Evolutionary conservation across 2,113 vertebrate species (phyloP).

Genomic region (Nycticebus coucang): DNA sequence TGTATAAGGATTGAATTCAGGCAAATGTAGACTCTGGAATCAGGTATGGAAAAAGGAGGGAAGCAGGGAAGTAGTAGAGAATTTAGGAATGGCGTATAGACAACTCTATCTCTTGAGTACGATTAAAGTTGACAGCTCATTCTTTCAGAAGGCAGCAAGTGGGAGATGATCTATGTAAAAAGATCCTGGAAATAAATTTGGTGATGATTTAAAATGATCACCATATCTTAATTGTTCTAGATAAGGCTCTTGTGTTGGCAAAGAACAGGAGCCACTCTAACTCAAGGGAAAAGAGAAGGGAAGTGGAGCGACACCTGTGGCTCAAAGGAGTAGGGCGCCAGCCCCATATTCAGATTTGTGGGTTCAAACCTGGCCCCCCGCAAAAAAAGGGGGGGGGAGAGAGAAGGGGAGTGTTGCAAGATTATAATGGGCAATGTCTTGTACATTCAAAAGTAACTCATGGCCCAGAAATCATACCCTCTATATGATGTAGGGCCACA

Average conservation of each 20-base stretch:
- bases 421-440: neutral
- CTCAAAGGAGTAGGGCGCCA: no score
- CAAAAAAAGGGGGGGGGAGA: no score
- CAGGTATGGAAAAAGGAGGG: neutral
- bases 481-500: neutral
- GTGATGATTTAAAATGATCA: neutral
- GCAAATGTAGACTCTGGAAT: neutral
- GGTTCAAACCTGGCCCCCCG: no score
- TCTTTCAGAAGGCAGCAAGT: conserved; percentile 2
- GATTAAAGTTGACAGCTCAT: neutral
- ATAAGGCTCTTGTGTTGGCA: conserved; percentile 30
- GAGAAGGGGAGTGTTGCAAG: neutral
- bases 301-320: neutral
- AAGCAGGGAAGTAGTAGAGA: neutral
- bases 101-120: neutral
- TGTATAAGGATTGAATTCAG: conserved; percentile 20
- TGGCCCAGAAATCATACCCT: neutral
- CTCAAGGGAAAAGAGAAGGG: neutral
- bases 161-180: neutral
- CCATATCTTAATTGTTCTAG: conserved; percentile 14
- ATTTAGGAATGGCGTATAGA: neutral
- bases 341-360: no score
- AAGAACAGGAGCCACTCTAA: conserved; percentile 22
- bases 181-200: conserved; percentile 34
- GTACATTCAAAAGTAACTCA: conserved; percentile 18